These are phyloP conservation scores for Myiopsitta monachus DNA, from an alignment of 2,113 vertebrate species.

Conservation along the genomic window DNA sequence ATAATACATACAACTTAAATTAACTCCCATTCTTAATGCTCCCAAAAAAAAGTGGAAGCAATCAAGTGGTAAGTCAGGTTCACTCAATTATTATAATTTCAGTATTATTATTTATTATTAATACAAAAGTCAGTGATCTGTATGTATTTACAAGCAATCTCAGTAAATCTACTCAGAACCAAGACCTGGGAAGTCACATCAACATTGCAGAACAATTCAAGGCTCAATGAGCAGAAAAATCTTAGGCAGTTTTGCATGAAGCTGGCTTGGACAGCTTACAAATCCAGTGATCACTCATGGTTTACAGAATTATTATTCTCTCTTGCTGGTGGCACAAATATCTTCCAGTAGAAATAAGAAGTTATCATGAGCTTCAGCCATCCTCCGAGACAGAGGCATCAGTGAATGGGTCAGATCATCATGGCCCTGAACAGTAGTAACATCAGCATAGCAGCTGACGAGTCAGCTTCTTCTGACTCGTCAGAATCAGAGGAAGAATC, in stretches of 20 bases:
- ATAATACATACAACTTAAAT: conserved; percentile 64
- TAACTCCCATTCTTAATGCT: conserved; percentile 53
- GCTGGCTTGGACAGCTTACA: background rate
- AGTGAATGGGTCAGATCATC: background rate
- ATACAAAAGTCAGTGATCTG: background rate
- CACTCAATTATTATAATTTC: conserved; percentile 29
- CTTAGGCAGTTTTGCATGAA: background rate
- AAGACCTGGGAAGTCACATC: background rate
- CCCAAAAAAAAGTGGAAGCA: conserved; percentile 32
- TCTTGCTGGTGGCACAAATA: background rate
- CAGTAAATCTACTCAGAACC: background rate
- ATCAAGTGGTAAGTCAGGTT: conserved; percentile 37
- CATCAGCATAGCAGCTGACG: background rate
- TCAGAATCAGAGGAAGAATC: too few species aligned
- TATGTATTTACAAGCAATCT: conserved; percentile 10
- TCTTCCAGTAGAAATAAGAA: background rate
- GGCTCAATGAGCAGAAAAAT: background rate
- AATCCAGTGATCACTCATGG: background rate
- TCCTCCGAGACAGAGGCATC: background rate
- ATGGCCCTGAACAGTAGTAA: background rate
- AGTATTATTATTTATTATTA: conserved; percentile 51
- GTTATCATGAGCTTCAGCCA: background rate
- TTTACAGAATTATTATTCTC: background rate
- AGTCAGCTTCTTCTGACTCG: too few species aligned
- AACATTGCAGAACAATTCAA: background rate